phyloP scores from a whole-genome alignment of 1,140 invertebrate species.

The Drosophila chauvacae region DNA sequence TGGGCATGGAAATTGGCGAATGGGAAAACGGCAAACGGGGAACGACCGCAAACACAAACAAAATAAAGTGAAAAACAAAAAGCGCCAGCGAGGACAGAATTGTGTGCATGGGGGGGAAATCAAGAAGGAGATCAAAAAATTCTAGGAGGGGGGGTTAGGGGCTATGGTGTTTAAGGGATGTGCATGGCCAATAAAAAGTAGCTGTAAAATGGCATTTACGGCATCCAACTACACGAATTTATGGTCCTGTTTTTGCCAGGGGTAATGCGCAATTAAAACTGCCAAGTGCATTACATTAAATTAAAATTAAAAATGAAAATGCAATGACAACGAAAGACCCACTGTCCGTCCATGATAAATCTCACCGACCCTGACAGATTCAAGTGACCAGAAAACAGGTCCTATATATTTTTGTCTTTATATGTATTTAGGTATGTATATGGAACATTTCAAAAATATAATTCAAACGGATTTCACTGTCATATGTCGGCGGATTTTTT shows the following conservation, averaged over 20 bases:
- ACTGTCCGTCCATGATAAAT: slow-evolving; percentile 44
- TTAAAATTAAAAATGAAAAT: slow-evolving; percentile 64
- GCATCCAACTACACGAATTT: slow-evolving; percentile 73
- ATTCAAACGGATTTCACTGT: slow-evolving; percentile 15
- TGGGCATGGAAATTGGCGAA: slow-evolving; percentile 31
- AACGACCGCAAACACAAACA: slow-evolving; percentile 64
- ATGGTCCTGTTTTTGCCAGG: slow-evolving; percentile 62
- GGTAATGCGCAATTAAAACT: slow-evolving; percentile 75
- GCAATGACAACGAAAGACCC: slow-evolving; percentile 27
- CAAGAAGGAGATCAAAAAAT: slow-evolving; percentile 6
- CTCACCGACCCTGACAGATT: slow-evolving; percentile 30
- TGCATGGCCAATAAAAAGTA: slow-evolving; percentile 71
- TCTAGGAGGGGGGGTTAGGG: background rate
- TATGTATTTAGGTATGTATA: background rate
- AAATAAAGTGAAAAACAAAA: slow-evolving; percentile 52
- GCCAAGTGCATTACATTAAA: slow-evolving; percentile 80
- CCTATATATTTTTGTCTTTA: slow-evolving; percentile 1
- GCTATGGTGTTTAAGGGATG: slow-evolving; percentile 28
- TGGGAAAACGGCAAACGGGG: slow-evolving; percentile 50
- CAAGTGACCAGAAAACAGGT: slow-evolving; percentile 43
- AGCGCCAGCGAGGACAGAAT: slow-evolving; percentile 24
- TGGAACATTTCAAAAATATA: slow-evolving; percentile 20
- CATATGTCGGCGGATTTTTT: slow-evolving; percentile 7
- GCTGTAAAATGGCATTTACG: slow-evolving; percentile 77
- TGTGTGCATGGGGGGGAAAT: background rate